These are phyloP conservation scores for Malurus splendens DNA, from an alignment of 2,797 vertebrate species.

Conservation along the genomic window DNA sequence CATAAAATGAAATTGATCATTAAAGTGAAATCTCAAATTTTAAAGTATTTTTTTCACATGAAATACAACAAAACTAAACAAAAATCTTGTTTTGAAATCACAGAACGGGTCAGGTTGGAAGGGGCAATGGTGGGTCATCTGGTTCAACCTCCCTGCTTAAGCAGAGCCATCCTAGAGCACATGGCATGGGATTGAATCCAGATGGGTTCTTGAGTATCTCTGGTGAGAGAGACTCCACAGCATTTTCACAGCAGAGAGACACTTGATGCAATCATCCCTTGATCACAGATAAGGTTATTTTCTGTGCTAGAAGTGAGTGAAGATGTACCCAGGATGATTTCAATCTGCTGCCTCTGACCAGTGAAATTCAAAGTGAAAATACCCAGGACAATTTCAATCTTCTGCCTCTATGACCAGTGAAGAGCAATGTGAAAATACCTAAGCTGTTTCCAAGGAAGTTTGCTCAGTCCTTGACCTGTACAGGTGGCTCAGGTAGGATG, in stretches of 20 bases:
- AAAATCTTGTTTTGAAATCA: not conserved
- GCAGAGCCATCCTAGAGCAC: not conserved
- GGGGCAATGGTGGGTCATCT: not conserved
- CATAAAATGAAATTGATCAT: not conserved
- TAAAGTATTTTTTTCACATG: not conserved
- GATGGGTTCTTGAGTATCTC: not conserved
- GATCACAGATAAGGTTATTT: not conserved
- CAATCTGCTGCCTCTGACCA: not conserved
- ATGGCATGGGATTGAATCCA: fast-evolving
- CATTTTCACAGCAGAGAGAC: not conserved
- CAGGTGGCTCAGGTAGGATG: not conserved
- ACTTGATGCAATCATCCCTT: not conserved
- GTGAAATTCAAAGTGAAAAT: not conserved
- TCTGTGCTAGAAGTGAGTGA: not conserved
- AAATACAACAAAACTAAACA: not conserved
- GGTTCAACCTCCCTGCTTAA: not conserved
- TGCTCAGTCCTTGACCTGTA: not conserved
- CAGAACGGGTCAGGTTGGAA: not conserved
- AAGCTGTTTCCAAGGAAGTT: not conserved
- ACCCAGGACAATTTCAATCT: not conserved
- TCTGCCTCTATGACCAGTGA: not conserved
- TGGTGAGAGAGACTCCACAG: not conserved
- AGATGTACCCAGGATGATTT: not conserved
- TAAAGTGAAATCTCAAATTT: not conserved
- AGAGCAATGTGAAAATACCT: not conserved